A percentile compares a stretch with the other conserved stretches of the same genome.
Evolutionary conservation across 2,113 vertebrate species (phyloP).

Genomic region (Chunga burmeisteri): DNA sequence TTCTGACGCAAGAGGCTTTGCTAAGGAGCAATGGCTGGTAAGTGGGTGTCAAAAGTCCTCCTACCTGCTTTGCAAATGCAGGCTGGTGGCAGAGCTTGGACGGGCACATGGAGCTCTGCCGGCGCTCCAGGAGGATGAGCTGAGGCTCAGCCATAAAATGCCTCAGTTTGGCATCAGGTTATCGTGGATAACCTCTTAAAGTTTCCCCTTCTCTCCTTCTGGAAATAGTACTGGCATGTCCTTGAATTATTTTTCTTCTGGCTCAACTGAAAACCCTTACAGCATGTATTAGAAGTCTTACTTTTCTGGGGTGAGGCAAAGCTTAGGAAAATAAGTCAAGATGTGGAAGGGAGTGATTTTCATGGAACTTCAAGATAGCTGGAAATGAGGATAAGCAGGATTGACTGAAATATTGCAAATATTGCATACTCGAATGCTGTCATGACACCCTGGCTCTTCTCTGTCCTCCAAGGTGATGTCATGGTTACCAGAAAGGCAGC

Average conservation of each 20-base stretch:
- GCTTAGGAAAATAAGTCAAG: background rate
- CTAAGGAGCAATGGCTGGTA: background rate
- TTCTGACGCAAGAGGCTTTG: background rate
- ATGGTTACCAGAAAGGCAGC: background rate
- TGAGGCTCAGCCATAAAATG: background rate
- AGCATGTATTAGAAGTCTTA: background rate
- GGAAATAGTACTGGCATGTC: background rate
- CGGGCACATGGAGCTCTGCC: fast-evolving
- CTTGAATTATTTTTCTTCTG: background rate
- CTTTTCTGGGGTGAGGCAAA: background rate
- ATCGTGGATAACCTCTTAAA: background rate
- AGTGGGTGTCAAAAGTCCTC: background rate
- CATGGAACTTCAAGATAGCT: background rate
- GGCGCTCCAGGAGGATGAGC: background rate
- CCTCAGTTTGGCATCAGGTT: background rate
- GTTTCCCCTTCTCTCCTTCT: background rate
- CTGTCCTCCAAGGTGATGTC: background rate
- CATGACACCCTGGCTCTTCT: background rate
- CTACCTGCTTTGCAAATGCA: background rate
- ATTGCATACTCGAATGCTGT: background rate
- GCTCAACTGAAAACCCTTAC: background rate
- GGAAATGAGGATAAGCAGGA: background rate
- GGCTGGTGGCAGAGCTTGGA: background rate
- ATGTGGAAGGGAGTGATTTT: background rate
- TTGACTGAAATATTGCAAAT: background rate